Percentiles rank a stretch among this genome's conserved stretches.
Conservation (phyloP, 2,113 vertebrate genomes). For the Zosterops pallidus region DNA sequence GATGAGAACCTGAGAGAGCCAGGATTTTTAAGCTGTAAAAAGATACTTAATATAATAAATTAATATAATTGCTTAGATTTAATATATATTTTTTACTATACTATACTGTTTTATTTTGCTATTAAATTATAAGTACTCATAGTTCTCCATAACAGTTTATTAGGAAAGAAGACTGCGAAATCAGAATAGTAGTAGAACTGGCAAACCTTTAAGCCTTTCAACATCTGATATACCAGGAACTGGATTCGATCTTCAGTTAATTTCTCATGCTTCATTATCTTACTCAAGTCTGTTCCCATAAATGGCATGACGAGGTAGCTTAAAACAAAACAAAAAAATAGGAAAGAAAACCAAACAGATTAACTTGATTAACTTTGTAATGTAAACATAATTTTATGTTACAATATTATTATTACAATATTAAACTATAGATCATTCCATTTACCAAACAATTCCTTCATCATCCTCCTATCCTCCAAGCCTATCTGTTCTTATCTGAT, state of each 20-base stretch:
- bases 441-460: neutral
- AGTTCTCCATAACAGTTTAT: neutral
- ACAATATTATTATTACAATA: neutral
- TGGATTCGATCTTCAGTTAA: slow-evolving; percentile 92
- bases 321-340: neutral
- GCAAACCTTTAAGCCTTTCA: slow-evolving; percentile 92
- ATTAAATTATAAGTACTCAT: neutral
- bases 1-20: neutral
- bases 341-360: neutral
- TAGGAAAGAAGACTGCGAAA: neutral
- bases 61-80: neutral
- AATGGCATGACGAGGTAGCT: slow-evolving; percentile 85
- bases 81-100: neutral
- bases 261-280: slow-evolving; percentile 85
- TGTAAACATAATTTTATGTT: neutral
- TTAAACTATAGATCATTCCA: neutral
- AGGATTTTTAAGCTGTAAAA: neutral
- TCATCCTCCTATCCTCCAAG: neutral
- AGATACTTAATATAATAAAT: neutral
- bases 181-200: neutral
- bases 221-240: slow-evolving; percentile 93
- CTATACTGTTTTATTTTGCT: neutral
- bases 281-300: slow-evolving; percentile 84
- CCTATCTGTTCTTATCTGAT: neutral
- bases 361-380: neutral